phyloP scores from a whole-genome alignment of 2,113 vertebrate species.

The Melanerpes aurifrons region DNA sequence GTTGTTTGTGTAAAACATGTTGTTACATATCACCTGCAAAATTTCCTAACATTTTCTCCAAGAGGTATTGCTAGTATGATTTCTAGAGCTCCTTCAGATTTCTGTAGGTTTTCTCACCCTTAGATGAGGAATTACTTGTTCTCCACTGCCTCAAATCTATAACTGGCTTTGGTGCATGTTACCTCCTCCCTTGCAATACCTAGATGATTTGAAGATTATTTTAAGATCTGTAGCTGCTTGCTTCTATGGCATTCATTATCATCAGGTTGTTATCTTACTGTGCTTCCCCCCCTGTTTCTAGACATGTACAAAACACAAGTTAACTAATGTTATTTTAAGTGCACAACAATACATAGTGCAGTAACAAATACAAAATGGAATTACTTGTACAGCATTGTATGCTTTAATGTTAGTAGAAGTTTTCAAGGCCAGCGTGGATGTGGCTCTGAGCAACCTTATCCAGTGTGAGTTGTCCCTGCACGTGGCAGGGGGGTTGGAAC shows the following conservation, averaged over 20 bases:
- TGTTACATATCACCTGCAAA: constrained; percentile 22
- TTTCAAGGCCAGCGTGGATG: too few species aligned
- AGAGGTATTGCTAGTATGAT: not conserved
- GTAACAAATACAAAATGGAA: not conserved
- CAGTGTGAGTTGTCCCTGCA: too few species aligned
- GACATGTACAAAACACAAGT: not conserved
- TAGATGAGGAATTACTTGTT: not conserved
- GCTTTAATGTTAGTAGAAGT: not conserved
- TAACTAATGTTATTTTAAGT: not conserved
- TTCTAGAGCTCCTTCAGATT: not conserved
- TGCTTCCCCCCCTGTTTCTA: not conserved
- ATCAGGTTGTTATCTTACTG: not conserved
- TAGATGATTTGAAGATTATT: not conserved
- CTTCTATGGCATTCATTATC: not conserved
- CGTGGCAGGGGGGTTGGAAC: too few species aligned
- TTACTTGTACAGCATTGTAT: not conserved
- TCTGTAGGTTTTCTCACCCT: not conserved
- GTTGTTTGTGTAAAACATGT: constrained; percentile 27
- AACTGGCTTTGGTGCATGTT: not conserved
- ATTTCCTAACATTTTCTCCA: not conserved
- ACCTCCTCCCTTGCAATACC: not conserved
- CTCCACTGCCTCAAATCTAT: not conserved
- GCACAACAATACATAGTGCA: not conserved
- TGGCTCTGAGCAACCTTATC: too few species aligned
- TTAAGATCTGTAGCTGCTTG: not conserved